phyloP scores from a whole-genome alignment of 2,113 vertebrate species.

The Ahaetulla prasina region DNA sequence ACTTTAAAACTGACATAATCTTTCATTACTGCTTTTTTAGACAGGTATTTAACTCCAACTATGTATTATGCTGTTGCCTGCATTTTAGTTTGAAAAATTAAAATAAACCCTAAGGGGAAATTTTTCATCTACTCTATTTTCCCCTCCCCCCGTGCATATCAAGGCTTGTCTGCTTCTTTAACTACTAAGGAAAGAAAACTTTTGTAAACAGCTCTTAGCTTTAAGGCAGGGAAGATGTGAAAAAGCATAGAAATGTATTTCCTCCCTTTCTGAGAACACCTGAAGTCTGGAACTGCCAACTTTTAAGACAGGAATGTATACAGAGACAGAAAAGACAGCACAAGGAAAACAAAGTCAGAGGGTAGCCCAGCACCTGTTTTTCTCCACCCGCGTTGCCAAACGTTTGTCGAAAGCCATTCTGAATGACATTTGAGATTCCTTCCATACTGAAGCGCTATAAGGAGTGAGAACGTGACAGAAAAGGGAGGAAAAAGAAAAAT shows the following conservation, averaged over 20 bases:
- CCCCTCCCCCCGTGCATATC: background rate
- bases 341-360: conserved; percentile 54
- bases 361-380: conserved; percentile 87
- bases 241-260: background rate
- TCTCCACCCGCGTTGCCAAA: conserved; percentile 92
- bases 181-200: conserved; percentile 22
- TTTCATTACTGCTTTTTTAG: background rate
- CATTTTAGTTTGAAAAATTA: conserved; percentile 5
- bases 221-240: background rate
- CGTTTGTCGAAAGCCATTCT: conserved; percentile 95
- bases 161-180: background rate
- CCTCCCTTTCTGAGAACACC: conserved; percentile 21
- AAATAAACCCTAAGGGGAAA: background rate
- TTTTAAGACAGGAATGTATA: conserved; percentile 48
- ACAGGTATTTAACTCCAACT: background rate
- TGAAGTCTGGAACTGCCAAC: conserved; percentile 34
- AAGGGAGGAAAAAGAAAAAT: conserved; percentile 72
- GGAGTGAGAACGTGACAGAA: conserved; percentile 62
- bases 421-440: conserved; percentile 96
- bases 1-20: background rate
- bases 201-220: background rate
- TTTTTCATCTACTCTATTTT: background rate
- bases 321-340: conserved; percentile 55
- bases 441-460: conserved; percentile 96
- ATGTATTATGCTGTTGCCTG: conserved; percentile 7